Percentiles rank a stretch among this genome's conserved stretches.
These are phyloP conservation scores for Drosophila lowei DNA, from an alignment of 1,140 invertebrate genomes.

Conservation along the genomic window DNA sequence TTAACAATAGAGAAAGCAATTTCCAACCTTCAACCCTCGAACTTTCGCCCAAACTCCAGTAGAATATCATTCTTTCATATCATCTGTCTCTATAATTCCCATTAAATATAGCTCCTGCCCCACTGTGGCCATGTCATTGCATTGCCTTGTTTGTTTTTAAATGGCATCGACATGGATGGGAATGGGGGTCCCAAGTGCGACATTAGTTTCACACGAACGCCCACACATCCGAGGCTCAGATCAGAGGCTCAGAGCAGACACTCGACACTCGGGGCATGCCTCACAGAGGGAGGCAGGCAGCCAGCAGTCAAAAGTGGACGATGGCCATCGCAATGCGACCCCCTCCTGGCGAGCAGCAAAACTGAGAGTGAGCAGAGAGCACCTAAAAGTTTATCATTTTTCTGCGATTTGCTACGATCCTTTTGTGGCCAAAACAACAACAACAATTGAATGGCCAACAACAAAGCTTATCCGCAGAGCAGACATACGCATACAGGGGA, in stretches of 20 bases:
- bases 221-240: constrained; percentile 45
- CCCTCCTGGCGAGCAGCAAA: constrained; percentile 1
- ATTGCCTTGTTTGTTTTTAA: constrained; percentile 69
- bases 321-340: constrained; percentile 55
- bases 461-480: constrained; percentile 2
- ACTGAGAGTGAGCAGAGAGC: not conserved
- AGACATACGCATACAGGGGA: not conserved
- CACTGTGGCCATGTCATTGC: constrained; percentile 61
- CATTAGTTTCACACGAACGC: constrained; percentile 78
- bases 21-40: no score
- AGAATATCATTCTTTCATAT: no score
- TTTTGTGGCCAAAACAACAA: constrained; percentile 29
- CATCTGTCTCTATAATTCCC: no score
- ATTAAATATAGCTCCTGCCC: not conserved
- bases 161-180: constrained; percentile 29
- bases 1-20: no score
- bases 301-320: constrained; percentile 42
- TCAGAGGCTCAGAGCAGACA: not conserved
- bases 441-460: constrained; percentile 24
- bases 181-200: constrained; percentile 40
- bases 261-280: constrained; percentile 1
- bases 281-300: constrained; percentile 30
- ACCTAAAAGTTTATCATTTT: constrained; percentile 68
- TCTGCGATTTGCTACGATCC: constrained; percentile 55
- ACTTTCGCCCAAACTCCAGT: no score